Evolutionary conservation across 2,113 vertebrate genomes (phyloP).

Genomic region (Pardalotus punctatus): DNA sequence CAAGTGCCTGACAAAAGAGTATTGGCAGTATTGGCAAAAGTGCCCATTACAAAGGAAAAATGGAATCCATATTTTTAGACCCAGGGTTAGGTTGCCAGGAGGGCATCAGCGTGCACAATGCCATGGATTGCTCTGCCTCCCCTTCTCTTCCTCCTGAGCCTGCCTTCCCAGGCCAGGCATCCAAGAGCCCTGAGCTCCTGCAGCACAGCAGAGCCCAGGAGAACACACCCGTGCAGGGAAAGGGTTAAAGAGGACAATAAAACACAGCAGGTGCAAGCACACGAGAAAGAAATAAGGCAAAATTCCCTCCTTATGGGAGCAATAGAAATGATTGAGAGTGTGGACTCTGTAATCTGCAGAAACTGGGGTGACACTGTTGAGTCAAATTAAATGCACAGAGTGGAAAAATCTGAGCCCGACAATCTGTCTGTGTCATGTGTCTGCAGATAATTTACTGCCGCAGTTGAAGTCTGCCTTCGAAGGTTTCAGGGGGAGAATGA

Average conservation of each 20-base stretch:
- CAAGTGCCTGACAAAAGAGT: not conserved
- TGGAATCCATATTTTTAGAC: constrained; percentile 54
- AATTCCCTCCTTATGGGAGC: constrained; percentile 36
- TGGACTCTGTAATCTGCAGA: constrained; percentile 12
- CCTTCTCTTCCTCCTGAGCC: not conserved
- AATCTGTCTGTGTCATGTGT: not conserved
- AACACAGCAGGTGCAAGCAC: constrained; percentile 62
- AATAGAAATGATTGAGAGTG: constrained; percentile 47
- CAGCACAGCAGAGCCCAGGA: not conserved
- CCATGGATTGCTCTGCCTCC: not conserved
- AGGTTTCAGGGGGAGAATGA: not conserved
- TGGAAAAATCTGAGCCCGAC: not conserved
- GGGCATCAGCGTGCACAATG: not conserved
- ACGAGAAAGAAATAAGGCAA: not conserved
- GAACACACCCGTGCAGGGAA: accelerated
- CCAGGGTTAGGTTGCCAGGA: not conserved
- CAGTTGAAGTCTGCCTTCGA: not conserved
- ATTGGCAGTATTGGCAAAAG: not conserved
- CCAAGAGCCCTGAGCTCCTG: not conserved
- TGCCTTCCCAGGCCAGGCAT: not conserved
- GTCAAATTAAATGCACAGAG: constrained; percentile 20
- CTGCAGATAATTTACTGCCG: not conserved
- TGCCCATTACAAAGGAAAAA: constrained; percentile 11
- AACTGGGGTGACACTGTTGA: not conserved
- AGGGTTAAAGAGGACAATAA: constrained; percentile 30